Base-by-base conservation (phyloP, 2,888 invertebrate genomes). In the Conistra vaccinii region DNA sequence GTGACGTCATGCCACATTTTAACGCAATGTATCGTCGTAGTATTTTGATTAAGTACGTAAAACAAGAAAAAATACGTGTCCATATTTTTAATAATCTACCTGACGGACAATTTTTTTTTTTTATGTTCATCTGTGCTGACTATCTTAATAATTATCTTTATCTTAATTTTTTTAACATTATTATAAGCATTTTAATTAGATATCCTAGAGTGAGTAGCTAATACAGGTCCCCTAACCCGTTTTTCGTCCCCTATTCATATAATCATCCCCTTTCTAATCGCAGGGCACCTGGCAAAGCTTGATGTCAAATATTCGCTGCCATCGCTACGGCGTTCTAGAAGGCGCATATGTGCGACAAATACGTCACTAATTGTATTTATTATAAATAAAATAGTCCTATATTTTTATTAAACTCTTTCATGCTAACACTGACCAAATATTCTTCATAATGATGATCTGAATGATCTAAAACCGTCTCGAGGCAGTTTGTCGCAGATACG, bases 281-380 rank as follows among this genome's bases (percentile, higher is more conserved):
- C 51, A 76, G 80, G 88, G 83, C 80, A n/a, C 39, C 69, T 48
- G 62, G 70, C 69, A 73, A 65, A 73, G 87, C 85, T 71, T 57
- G 39, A 70, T 82, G 79, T 87, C 74, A 53, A 71, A 62, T 81
- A 74, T 77, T 77, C 76, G 83, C 85, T 86, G 87, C 85, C 88
- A 87, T 85, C 65, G 78, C 80, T 76, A 73, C 68, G 79, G 78
- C 75, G 81, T 88, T 77, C 60, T 45, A 62, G 62, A 26, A 72
- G 70, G 76, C 78, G 65, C 79, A 62, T 80, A 69, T 67, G 51
- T 82, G 62, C 83, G 73, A 87, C 83, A 80, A 78, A 80, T 29
- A 29, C 26, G 71, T 67, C 60, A 14, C n/a, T 20, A 69, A 74
- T 75, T 69, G 65, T 83, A 69, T 72, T 78, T 67, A 77, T 84